These are phyloP conservation scores for Drosophila sordidula DNA, from an alignment of 2,888 invertebrate genomes.

Conservation along the genomic window DNA sequence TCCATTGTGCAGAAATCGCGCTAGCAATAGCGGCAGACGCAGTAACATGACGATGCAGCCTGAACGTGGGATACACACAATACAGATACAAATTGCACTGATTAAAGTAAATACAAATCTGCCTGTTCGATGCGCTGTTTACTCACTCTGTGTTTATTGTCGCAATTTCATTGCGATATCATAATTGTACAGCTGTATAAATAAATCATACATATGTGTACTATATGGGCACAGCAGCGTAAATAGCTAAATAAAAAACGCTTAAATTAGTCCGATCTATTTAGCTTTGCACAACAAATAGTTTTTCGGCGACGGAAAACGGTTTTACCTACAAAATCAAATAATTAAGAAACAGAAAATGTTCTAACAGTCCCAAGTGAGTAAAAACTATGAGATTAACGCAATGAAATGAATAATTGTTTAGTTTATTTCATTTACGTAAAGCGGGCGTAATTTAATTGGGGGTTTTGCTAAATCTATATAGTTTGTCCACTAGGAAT, in stretches of 20 bases:
- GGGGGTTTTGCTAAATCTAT: background rate
- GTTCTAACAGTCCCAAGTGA: conserved; percentile 3
- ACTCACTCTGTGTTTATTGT: conserved; percentile 28
- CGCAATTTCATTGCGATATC: conserved; percentile 22
- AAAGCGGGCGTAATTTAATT: background rate
- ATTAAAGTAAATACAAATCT: background rate
- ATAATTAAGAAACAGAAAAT: background rate
- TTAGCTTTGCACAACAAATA: too few relatives aligned
- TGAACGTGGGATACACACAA: too few relatives aligned
- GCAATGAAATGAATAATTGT: background rate
- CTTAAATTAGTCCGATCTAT: too few relatives aligned
- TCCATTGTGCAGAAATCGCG: conserved; percentile 57
- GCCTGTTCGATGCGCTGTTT: background rate
- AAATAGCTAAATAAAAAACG: too few relatives aligned
- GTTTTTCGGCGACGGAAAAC: too few relatives aligned
- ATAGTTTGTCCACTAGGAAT: background rate
- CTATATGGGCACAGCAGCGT: background rate
- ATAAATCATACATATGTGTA: conserved; percentile 2
- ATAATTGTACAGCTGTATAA: conserved; percentile 6
- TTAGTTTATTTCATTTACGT: background rate
- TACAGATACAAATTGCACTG: background rate
- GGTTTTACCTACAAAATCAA: background rate
- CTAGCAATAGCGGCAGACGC: conserved; percentile 48
- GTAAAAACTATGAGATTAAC: background rate
- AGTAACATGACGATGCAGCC: conserved; percentile 47